Conservation (phyloP, 2,113 vertebrate species). For the Odobenus rosmarus region DNA sequence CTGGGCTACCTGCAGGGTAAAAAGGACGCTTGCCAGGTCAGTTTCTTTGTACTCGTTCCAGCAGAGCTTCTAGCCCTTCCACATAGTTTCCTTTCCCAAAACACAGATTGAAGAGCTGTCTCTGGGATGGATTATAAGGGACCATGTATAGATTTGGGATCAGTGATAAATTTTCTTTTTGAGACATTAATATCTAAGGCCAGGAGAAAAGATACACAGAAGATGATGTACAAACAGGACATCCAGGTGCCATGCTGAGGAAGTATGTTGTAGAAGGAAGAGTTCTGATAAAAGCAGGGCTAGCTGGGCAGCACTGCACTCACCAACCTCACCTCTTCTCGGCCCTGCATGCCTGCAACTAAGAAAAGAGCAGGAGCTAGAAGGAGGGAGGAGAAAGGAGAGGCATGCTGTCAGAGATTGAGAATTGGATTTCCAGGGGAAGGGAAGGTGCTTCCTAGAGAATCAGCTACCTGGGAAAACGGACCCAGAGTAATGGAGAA, state of each 20-base stretch:
- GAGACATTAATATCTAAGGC: background rate
- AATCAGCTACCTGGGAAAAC: background rate
- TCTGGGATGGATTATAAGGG: background rate
- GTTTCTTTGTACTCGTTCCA: background rate
- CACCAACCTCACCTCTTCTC: background rate
- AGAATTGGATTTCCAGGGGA: background rate
- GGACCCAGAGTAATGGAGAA: background rate
- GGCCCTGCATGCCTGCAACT: fast-evolving
- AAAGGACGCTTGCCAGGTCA: conserved; percentile 90
- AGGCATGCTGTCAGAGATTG: fast-evolving
- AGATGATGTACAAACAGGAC: background rate
- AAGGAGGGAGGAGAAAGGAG: background rate
- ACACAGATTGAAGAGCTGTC: background rate
- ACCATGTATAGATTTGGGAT: background rate
- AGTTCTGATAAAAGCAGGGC: background rate
- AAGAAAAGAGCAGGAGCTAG: background rate
- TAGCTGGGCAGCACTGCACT: background rate
- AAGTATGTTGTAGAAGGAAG: background rate
- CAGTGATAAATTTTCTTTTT: background rate
- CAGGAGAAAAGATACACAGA: background rate
- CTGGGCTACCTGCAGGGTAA: conserved; percentile 86
- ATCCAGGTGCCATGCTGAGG: fast-evolving
- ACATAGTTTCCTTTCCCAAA: background rate
- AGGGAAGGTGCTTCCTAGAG: background rate
- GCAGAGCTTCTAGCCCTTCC: too few species aligned